Base-by-base conservation (phyloP, 2,888 invertebrate genomes). In the Hypsopygia costalis region DNA sequence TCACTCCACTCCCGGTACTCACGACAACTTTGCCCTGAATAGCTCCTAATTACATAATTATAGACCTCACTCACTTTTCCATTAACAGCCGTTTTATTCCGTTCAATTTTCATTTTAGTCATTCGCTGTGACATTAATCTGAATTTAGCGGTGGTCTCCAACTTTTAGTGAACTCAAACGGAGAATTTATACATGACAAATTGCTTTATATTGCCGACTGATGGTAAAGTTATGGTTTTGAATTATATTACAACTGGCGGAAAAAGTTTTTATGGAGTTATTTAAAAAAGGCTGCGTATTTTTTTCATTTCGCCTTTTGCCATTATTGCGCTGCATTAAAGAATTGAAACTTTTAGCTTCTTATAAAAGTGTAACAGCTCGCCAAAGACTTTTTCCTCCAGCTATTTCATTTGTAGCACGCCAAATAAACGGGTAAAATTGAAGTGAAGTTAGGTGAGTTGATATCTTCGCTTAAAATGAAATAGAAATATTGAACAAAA, bases 1-100 rank as follows among this genome's bases (percentile, higher is more conserved):
- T 25, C 25, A 25, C 8, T 25, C 28, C 34, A 43, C 21, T 49
- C 47, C 11, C 27, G 38, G 10, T 49, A 43, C 34, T 28, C 44
- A 22, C 35, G 32, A 9, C 1, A 28, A 29, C 30, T 30, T 51
- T 40, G 31, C 33, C 29, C 11, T 36, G 28, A 46, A 32, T 39
- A 7, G 12, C 20, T 32, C 9, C 27, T 41, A 31, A 41, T 41
- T 41, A 36, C 27, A 32, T 36, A 27, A 36, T 39, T 39, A 39
- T 39, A 25, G 20, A 38, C 38, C 33, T 39, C 33, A 33, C 39
- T 28, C 16, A 39, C 39, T 33, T 33, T 39, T 33, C 33, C 39
- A 39, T 39, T 39, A 39, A 25, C 27, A 33, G 6, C 16, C 12
- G 33, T 39, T 27, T 39, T 12, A 29, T 33, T 38, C 25, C 25